Evolutionary conservation across 2,113 vertebrate genomes (phyloP), one percentile per base, ranked within the genome.

Genomic region (Gymnobelideus leadbeateri): DNA sequence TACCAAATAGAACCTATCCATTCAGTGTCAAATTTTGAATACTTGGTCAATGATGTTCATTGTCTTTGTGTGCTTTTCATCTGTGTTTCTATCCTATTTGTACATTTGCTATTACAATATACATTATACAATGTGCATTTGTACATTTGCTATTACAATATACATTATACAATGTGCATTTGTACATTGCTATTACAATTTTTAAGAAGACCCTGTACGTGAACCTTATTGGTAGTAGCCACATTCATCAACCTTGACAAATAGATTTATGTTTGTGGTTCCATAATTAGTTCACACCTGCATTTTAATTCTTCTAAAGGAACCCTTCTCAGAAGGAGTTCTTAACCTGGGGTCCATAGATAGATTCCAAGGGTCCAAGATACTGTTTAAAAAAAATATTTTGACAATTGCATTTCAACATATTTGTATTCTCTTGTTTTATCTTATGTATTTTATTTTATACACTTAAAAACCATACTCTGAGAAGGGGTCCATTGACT

Each of bases 271-370:
- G 28, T 61, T 28, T 12, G 92, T 9, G 52, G 53, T 77, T 77
- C 23, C 49, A 51, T 52, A 46, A 91, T 93, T 94, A 89, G 53
- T 96, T 95, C 94, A 92, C 90, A 90, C 50, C 53, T 68, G 77
- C 12, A 50, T 25, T 93, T 93, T 92, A 92, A 91, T 92, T 49
- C 53, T 23, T 94, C 53, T 68, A 26, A 47, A 61, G 19, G 68
- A 49, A 46, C 93, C 94, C 55, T 92, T 95, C 55, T 28, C 28
- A 31, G 28, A 28, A 31, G 3, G 57, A 9, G 25, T 68, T 68
- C 57, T 31, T 68, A 31, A 37, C 8, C 57, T 53, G 19, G 8
- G 53, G 23, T 25, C 7, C 14, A n/a, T n/a, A n/a, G 37, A n/a
- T 16, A 77, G 55, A 19, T 77, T 77, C 19, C 4, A n/a, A 12